Conservation (phyloP, 2,797 vertebrate genomes). For the Sebastes hubbsi region DNA sequence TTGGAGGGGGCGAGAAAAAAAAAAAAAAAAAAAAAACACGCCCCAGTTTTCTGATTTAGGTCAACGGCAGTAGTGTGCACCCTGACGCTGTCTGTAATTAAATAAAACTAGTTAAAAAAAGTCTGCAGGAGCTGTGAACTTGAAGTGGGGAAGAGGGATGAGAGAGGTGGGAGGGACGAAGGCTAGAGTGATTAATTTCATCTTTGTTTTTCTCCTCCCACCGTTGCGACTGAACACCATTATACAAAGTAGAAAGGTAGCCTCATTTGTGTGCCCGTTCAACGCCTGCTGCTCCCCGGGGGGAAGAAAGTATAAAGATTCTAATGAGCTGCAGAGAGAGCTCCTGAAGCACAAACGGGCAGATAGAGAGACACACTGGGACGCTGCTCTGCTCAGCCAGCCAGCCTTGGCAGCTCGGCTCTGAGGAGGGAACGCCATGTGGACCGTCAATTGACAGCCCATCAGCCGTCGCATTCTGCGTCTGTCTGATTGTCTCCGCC, state of each 20-base stretch:
- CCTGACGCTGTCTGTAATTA: conserved; percentile 78
- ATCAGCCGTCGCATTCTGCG: conserved; percentile 36
- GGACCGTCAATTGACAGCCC: conserved; percentile 60
- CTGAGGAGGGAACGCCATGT: conserved; percentile 42
- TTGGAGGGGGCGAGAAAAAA: conserved; percentile 15
- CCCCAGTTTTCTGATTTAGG: conserved; percentile 83
- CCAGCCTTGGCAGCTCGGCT: conserved; percentile 41
- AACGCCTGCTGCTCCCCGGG: conserved; percentile 42
- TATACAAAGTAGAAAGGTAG: conserved; percentile 66
- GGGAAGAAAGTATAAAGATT: conserved; percentile 54
- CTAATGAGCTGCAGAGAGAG: conserved; percentile 69
- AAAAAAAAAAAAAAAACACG: conserved; percentile 36
- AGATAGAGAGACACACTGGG: conserved; percentile 40
- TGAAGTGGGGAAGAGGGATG: conserved; percentile 42
- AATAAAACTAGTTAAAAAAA: conserved; percentile 73
- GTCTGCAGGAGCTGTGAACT: conserved; percentile 52
- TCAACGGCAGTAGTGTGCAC: conserved; percentile 72
- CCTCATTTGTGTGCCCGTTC: conserved; percentile 69
- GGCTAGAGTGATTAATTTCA: conserved; percentile 72
- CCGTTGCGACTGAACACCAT: conserved; percentile 40
- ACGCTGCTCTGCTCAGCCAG: conserved; percentile 26
- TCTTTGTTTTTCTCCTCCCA: conserved; percentile 75
- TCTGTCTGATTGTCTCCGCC: conserved; percentile 17
- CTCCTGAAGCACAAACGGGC: conserved; percentile 53
- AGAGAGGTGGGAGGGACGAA: conserved; percentile 35